Conservation (phyloP, 2,113 vertebrate species). For the Thomomys bottae region DNA sequence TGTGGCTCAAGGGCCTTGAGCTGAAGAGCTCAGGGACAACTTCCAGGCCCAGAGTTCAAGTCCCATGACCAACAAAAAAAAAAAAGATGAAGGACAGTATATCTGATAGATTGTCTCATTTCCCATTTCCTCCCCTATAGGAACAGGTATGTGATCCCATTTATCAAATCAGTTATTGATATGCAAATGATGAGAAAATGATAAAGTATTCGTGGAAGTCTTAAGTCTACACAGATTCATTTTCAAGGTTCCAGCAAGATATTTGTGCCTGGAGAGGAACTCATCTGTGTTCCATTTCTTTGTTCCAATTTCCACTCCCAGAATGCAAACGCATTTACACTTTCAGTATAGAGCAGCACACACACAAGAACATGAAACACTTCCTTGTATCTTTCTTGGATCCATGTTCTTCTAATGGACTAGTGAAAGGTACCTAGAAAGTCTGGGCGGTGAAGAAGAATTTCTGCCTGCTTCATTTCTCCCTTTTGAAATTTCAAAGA, state of each 20-base stretch:
- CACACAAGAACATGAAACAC: not conserved
- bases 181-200: too few species aligned
- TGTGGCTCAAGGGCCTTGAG: too few species aligned
- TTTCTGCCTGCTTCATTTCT: not conserved
- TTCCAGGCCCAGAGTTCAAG: too few species aligned
- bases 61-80: too few species aligned
- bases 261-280: not conserved
- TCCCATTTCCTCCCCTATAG: too few species aligned
- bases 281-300: not conserved
- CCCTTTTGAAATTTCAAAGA: not conserved
- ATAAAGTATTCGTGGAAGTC: not conserved
- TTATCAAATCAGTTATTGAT: too few species aligned
- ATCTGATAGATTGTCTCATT: too few species aligned
- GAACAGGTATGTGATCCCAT: too few species aligned
- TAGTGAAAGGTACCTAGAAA: not conserved
- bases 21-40: too few species aligned
- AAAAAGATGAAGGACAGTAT: too few species aligned
- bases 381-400: not conserved
- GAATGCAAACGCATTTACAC: not conserved
- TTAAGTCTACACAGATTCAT: not conserved
- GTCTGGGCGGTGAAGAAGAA: not conserved
- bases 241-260: not conserved
- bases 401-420: not conserved
- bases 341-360: not conserved
- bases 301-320: not conserved